phyloP scores from a whole-genome alignment of 2,797 vertebrate species.

The Sebastes hopkinsi region DNA sequence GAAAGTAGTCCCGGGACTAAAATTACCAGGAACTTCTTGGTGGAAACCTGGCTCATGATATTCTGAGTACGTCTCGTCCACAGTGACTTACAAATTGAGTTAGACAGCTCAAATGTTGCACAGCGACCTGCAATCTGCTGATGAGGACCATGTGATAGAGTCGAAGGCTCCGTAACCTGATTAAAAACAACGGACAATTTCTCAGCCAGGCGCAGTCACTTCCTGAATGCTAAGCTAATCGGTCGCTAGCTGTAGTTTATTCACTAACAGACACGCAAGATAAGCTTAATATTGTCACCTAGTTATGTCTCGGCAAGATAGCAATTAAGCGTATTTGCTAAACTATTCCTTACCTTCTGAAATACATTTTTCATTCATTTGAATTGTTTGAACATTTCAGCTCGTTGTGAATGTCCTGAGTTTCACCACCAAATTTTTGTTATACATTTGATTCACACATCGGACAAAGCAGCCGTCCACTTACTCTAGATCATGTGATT shows the following conservation, averaged over 20 bases:
- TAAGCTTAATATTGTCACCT: neutral
- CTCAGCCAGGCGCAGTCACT: no score
- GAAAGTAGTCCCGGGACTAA: no score
- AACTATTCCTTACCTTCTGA: neutral
- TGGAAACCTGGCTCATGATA: no score
- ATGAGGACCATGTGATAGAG: neutral
- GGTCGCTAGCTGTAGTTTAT: neutral
- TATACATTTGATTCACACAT: no score
- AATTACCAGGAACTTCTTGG: no score
- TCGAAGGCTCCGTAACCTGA: neutral
- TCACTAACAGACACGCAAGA: no score
- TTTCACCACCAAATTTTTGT: no score
- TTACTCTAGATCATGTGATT: neutral
- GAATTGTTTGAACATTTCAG: neutral
- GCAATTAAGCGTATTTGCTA: neutral
- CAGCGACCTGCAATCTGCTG: no score
- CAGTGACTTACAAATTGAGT: neutral
- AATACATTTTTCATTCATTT: neutral
- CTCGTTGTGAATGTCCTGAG: neutral
- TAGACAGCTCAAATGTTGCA: neutral
- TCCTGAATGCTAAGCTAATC: no score
- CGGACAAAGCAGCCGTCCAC: neutral
- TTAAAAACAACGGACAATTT: no score
- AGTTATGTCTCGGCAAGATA: neutral
- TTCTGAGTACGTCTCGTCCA: no score